Percentiles rank a stretch among this genome's conserved stretches.
Conservation (phyloP, 2,888 invertebrate species). For the Ephialtes manifestator region DNA sequence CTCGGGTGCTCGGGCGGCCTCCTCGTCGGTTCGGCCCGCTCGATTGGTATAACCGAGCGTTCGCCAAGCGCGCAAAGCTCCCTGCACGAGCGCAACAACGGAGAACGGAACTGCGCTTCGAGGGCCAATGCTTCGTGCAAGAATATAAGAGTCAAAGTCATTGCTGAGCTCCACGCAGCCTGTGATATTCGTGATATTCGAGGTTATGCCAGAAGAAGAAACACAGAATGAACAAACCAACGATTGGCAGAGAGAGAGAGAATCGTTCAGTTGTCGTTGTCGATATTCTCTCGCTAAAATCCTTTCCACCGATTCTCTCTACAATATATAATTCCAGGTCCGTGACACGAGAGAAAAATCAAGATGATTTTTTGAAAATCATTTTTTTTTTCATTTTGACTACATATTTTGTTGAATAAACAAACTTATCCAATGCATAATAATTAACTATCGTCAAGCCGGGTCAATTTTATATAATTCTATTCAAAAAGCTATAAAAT, state of each 20-base stretch:
- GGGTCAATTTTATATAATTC: no score
- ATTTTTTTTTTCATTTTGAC: no score
- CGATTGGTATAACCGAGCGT: constrained; percentile 57
- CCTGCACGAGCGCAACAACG: constrained; percentile 20
- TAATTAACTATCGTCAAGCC: no score
- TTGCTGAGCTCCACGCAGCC: not conserved
- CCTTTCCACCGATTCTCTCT: not conserved
- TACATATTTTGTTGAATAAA: no score
- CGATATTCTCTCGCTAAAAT: constrained; percentile 55
- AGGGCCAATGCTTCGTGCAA: not conserved
- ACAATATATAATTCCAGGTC: not conserved
- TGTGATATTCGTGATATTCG: not conserved
- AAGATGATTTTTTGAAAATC: no score
- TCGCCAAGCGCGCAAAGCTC: constrained; percentile 29
- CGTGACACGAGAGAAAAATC: constrained; percentile 67
- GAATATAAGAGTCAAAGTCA: not conserved
- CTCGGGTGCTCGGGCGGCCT: constrained; percentile 67
- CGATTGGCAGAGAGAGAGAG: not conserved
- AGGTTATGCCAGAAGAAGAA: not conserved
- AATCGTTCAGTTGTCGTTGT: constrained; percentile 25
- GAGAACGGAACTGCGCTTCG: constrained; percentile 19
- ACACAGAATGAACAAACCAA: not conserved
- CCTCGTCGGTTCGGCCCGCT: constrained; percentile 57
- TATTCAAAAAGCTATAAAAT: no score
- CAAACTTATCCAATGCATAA: no score